Evolutionary conservation across 2,113 vertebrate species (phyloP), one percentile per base, ranked within the genome.

Genomic region (Grantiella picta): DNA sequence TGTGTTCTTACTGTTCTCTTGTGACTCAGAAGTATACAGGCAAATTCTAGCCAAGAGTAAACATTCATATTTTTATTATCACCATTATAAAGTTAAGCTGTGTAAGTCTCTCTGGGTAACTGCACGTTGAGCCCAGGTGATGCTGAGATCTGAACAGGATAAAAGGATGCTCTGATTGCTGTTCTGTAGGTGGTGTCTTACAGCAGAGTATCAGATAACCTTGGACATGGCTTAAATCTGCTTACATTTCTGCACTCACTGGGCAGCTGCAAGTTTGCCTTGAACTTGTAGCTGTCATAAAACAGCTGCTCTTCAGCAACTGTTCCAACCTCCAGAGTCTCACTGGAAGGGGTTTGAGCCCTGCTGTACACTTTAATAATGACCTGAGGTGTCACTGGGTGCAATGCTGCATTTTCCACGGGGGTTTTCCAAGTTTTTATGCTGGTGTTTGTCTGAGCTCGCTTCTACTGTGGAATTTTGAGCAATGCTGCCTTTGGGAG

Each of bases 91-190:
- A 82, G 35, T 54, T 36, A 36, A 86, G 45, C 52, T 65, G 12
- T 54, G 38, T 38, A 4, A 75, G 38, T 45, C 63, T 57, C 15
- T 38, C 47, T 75, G 73, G 28, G 20, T 64, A 44, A 2, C 25
- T 69, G 40, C n/a, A 12, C 3, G 11, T 16, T 15, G 23, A n/a
- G 17, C 1, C 0, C 23, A 35, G n/a, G 64, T 25, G 36, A 9
- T 76, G 71, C 49, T 11, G 7, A 17, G 35, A 9, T 42, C 20
- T 63, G 25, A 47, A 45, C 33, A 15, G 33, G 27, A n/a, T 44
- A 15, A 47, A 59, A 29, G 38, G 49, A 12, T 33, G 18, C 20
- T 7, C 31, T 0, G 7, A 6, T n/a, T 44, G 47, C 44, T n/a
- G 27, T 47, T 75, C n/a, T 35, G 4, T 50, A 27, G 7, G 20